Percentiles rank a stretch among this genome's conserved stretches.
phyloP scores from a whole-genome alignment of 2,888 invertebrate species.

The Axea sp. region DNA sequence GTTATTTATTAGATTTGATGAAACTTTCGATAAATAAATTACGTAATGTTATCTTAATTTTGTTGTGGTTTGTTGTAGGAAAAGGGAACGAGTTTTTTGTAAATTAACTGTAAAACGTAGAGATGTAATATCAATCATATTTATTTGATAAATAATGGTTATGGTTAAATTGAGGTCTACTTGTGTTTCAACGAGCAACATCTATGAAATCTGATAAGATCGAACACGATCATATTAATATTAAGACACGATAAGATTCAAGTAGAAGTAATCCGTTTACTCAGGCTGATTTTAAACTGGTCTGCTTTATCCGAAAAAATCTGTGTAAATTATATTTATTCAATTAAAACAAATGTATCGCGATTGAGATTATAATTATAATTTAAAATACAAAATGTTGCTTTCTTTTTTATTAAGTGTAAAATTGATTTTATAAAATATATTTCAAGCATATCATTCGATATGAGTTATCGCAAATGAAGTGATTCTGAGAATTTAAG shows the following conservation, averaged over 20 bases:
- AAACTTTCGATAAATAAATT: slow-evolving; percentile 12
- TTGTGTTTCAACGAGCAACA: slow-evolving; percentile 22
- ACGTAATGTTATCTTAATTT: slow-evolving; percentile 8
- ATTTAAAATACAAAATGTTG: too few relatives aligned
- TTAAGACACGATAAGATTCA: slow-evolving; percentile 38
- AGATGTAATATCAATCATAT: slow-evolving; percentile 16
- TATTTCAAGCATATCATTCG: too few relatives aligned
- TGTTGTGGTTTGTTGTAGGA: background rate
- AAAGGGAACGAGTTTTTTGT: background rate
- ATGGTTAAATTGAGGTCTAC: slow-evolving; percentile 16
- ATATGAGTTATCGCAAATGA: too few relatives aligned
- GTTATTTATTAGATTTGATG: slow-evolving; percentile 19
- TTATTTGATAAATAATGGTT: slow-evolving; percentile 3
- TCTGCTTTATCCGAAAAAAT: slow-evolving; percentile 20
- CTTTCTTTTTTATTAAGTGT: too few relatives aligned
- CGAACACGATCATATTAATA: slow-evolving; percentile 34
- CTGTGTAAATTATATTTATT: too few relatives aligned
- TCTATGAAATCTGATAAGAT: slow-evolving; percentile 50
- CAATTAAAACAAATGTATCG: too few relatives aligned
- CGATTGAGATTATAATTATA: too few relatives aligned
- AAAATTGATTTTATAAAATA: too few relatives aligned
- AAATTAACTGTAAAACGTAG: background rate
- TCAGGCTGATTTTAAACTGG: background rate
- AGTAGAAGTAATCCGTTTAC: slow-evolving; percentile 16
- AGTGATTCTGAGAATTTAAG: too few relatives aligned